Evolutionary conservation across 1,140 invertebrate species (phyloP).

Genomic region (Drosophila miranda): DNA sequence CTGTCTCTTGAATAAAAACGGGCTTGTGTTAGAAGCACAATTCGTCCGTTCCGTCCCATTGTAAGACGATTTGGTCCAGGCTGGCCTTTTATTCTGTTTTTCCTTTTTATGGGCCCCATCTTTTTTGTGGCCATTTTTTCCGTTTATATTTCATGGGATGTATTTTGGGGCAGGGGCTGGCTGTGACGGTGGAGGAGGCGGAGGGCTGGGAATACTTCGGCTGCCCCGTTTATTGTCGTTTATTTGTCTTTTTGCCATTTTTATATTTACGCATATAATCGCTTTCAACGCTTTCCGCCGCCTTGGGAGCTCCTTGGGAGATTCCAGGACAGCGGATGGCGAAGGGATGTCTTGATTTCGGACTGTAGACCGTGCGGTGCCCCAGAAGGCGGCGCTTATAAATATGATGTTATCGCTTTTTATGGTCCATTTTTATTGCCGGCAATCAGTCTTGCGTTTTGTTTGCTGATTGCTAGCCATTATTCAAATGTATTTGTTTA

Average conservation of each 20-base stretch:
- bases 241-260: slow-evolving; percentile 81
- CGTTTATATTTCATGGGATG: slow-evolving; percentile 25
- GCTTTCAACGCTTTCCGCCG: slow-evolving; percentile 71
- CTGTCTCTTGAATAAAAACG: no score
- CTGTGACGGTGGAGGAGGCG: not conserved
- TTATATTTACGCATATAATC: slow-evolving; percentile 81
- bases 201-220: slow-evolving; percentile 41
- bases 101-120: slow-evolving; percentile 67
- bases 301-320: slow-evolving; percentile 48
- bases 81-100: slow-evolving; percentile 42
- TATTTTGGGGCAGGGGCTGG: not conserved
- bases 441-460: slow-evolving; percentile 79
- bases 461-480: slow-evolving; percentile 76
- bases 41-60: slow-evolving; percentile 24
- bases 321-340: no score
- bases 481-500: slow-evolving; percentile 81
- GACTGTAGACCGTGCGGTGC: not conserved
- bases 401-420: slow-evolving; percentile 81
- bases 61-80: slow-evolving; percentile 36
- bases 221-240: slow-evolving; percentile 72
- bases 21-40: no score
- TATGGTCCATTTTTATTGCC: slow-evolving; percentile 79
- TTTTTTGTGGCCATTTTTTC: slow-evolving; percentile 60
- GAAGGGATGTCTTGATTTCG: slow-evolving; percentile 39
- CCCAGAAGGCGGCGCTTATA: slow-evolving; percentile 49